These are phyloP conservation scores for Lysiphlebus fabarum DNA, from an alignment of 1,140 invertebrate genomes.

Conservation along the genomic window DNA sequence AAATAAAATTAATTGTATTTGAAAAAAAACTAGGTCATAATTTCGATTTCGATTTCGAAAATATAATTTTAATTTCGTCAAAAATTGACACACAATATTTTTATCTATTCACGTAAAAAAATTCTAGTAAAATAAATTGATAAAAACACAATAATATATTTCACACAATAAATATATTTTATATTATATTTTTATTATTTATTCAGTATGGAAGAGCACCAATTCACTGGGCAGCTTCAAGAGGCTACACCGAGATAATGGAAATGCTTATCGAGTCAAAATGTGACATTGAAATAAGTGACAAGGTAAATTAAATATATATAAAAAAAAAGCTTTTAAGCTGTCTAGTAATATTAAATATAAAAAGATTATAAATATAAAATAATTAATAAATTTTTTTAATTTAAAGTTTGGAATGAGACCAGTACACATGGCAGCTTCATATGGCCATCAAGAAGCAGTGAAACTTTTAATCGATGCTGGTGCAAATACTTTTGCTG, in stretches of 20 bases:
- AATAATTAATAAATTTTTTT: slow-evolving; percentile 4
- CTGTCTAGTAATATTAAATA: not conserved
- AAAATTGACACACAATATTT: too few species aligned
- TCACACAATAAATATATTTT: too few species aligned
- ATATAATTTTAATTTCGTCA: too few species aligned
- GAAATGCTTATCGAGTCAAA: slow-evolving; percentile 69
- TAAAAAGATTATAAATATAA: not conserved
- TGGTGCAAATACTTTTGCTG: slow-evolving; percentile 69
- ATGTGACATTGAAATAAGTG: slow-evolving; percentile 72
- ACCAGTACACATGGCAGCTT: slow-evolving; percentile 76
- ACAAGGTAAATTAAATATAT: slow-evolving; percentile 62
- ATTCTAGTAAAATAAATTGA: not conserved
- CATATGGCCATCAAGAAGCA: slow-evolving; percentile 74
- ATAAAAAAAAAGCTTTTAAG: not conserved
- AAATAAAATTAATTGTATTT: not conserved
- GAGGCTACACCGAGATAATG: slow-evolving; percentile 71
- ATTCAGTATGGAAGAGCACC: slow-evolving; percentile 70
- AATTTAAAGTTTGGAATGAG: slow-evolving; percentile 76
- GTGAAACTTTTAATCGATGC: slow-evolving; percentile 71
- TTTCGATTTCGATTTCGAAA: not conserved
- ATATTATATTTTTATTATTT: slow-evolving; percentile 23
- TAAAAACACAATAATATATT: too few species aligned
- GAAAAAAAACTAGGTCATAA: slow-evolving; percentile 4
- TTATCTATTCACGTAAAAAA: not conserved
- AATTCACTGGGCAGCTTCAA: slow-evolving; percentile 73